Evolutionary conservation across 1,140 invertebrate genomes (phyloP).

Genomic region (Drosophila ironensis): DNA sequence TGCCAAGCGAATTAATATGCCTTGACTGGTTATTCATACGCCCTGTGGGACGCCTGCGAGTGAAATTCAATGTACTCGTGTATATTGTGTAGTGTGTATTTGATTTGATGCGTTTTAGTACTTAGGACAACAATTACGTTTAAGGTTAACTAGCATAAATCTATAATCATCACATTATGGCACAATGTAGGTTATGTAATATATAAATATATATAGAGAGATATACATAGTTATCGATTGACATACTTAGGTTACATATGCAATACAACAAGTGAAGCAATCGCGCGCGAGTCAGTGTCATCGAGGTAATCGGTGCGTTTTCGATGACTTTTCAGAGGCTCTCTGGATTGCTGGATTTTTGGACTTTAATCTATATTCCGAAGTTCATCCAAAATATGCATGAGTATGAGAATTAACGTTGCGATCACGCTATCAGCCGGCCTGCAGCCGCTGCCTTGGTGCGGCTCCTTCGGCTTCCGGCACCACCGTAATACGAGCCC

Average conservation of each 20-base stretch:
- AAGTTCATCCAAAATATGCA: too few relatives aligned
- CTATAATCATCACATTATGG: constrained; percentile 81
- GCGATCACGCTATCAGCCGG: constrained; percentile 62
- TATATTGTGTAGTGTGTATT: constrained; percentile 31
- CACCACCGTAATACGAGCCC: neutral
- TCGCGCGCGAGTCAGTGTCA: neutral
- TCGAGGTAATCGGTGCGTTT: neutral
- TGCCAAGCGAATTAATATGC: constrained; percentile 15
- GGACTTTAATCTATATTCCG: too few relatives aligned
- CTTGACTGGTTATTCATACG: constrained; percentile 25
- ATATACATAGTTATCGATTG: constrained; percentile 15
- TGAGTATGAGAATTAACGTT: too few relatives aligned
- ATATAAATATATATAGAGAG: constrained; percentile 1
- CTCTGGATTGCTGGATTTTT: too few relatives aligned
- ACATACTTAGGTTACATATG: neutral
- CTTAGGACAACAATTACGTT: constrained; percentile 65
- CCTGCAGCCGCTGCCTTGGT: constrained; percentile 17
- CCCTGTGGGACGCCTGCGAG: constrained; percentile 17
- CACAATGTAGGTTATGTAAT: constrained; percentile 63
- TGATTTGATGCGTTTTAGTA: constrained; percentile 42
- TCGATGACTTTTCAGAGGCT: neutral
- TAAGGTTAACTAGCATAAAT: constrained; percentile 69
- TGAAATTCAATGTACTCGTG: constrained; percentile 2
- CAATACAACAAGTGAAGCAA: neutral
- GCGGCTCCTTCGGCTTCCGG: constrained; percentile 37